Conservation (phyloP, 2,797 vertebrate genomes). For the Urosaurus nigricauda region DNA sequence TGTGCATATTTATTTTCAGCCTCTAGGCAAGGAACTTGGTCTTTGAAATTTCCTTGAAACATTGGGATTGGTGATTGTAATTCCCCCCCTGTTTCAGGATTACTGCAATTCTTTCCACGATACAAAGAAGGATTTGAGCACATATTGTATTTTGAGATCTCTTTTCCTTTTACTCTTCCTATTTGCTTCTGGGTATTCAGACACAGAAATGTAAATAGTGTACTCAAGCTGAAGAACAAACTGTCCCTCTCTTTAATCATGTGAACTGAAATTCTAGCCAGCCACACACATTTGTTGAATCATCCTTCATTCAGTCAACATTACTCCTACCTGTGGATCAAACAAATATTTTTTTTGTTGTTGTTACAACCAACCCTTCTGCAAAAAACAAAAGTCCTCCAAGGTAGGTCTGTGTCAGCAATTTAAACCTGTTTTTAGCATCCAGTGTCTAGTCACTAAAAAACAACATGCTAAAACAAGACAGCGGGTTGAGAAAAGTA, state of each 20-base stretch:
- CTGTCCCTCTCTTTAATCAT: neutral
- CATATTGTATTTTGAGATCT: neutral
- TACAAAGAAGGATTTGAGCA: constrained; percentile 21
- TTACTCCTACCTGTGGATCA: neutral
- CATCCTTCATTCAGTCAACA: neutral
- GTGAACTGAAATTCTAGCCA: neutral
- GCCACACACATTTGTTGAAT: neutral
- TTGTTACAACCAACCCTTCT: no score
- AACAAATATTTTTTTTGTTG: no score
- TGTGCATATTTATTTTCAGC: constrained; percentile 5
- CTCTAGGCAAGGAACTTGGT: constrained; percentile 1
- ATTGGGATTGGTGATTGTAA: neutral
- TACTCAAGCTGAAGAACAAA: neutral
- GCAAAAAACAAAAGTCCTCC: no score
- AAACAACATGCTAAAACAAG: no score
- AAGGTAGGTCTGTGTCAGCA: no score
- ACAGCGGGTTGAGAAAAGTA: no score
- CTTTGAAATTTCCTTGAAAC: constrained; percentile 19
- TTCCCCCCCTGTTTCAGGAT: neutral
- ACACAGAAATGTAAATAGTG: neutral
- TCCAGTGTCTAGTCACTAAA: no score
- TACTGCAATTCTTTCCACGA: constrained; percentile 14
- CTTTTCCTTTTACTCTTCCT: constrained; percentile 2
- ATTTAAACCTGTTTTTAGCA: no score
- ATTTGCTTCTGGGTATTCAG: constrained; percentile 5